Conservation (phyloP, 2,797 vertebrate species). For the Myiotriccus ornatus region DNA sequence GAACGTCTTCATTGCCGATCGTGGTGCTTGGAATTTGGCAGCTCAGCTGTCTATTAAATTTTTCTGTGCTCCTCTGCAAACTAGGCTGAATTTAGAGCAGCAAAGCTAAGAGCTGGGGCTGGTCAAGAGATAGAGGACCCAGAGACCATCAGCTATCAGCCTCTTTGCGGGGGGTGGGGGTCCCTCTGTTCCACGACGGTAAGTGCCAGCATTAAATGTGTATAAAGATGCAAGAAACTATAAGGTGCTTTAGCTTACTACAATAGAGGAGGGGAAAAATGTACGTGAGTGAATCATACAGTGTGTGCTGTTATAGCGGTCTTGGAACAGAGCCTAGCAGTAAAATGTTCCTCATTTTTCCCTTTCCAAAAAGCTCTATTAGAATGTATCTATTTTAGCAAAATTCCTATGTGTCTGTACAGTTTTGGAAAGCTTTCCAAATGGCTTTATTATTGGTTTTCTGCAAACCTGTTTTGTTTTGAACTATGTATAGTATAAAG, state of each 20-base stretch:
- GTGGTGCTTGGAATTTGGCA: constrained; percentile 49
- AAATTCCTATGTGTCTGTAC: not conserved
- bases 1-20: constrained; percentile 28
- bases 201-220: constrained; percentile 42
- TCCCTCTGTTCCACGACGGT: constrained; percentile 27
- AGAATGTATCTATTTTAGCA: not conserved
- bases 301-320: not conserved
- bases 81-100: constrained; percentile 6
- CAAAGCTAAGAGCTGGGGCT: not conserved
- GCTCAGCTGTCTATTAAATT: not conserved
- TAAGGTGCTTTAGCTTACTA: not conserved
- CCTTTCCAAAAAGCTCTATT: not conserved
- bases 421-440: not conserved
- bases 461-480: not conserved
- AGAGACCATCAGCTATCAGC: not conserved
- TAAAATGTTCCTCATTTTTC: not conserved
- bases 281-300: not conserved
- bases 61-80: not conserved
- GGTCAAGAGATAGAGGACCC: not conserved
- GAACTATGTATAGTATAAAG: not conserved
- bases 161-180: not conserved
- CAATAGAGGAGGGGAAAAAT: not conserved
- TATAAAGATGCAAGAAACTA: not conserved
- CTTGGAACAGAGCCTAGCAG: not conserved
- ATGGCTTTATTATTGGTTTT: not conserved